Conservation (phyloP, 2,113 vertebrate genomes). For the Oxyruncus cristatus region DNA sequence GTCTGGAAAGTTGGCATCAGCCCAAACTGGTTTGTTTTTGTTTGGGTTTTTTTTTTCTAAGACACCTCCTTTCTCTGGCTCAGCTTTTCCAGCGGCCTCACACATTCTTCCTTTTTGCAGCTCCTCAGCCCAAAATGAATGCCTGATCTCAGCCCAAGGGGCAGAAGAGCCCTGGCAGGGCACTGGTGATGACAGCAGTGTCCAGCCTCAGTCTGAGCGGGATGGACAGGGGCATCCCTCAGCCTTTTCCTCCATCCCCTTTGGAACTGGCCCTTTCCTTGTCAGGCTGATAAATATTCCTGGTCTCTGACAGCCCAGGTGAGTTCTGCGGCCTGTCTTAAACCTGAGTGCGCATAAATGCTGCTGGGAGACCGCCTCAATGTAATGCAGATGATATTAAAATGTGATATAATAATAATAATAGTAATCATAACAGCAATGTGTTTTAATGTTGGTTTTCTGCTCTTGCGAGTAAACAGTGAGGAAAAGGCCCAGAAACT, state of each 20-base stretch:
- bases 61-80: neutral
- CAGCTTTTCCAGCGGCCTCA: neutral
- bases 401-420: neutral
- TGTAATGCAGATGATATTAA: neutral
- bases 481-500: neutral
- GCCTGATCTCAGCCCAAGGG: neutral
- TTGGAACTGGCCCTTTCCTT: neutral
- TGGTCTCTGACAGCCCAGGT: neutral
- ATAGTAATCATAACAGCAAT: neutral
- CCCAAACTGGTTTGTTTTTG: neutral
- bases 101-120: neutral
- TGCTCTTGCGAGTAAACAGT: neutral
- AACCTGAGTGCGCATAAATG: neutral
- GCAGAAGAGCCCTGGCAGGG: neutral
- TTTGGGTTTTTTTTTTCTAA: neutral
- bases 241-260: neutral
- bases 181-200: neutral
- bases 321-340: neutral
- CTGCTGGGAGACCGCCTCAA: neutral
- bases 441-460: neutral
- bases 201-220: fast-evolving
- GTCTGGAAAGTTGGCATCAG: neutral
- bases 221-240: neutral
- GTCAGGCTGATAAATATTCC: neutral
- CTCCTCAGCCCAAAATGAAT: neutral